phyloP scores from a whole-genome alignment of 2,888 invertebrate genomes.

The Andrena dorsata region DNA sequence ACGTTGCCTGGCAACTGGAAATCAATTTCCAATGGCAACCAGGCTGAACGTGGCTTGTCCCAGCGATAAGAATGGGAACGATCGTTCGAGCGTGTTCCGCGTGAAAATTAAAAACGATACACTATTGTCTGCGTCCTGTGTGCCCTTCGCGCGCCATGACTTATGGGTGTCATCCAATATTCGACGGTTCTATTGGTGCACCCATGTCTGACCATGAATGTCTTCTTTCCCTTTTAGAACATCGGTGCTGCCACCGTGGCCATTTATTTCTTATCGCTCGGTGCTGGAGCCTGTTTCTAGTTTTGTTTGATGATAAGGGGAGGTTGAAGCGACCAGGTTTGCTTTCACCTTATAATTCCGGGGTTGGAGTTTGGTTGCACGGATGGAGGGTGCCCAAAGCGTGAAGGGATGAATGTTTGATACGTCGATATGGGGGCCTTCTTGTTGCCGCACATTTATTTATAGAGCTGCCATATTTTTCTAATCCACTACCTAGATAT shows the following conservation, averaged over 20 bases:
- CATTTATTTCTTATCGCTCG: neutral
- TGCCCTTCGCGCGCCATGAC: constrained; percentile 12
- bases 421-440: constrained; percentile 15
- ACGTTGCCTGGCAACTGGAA: constrained; percentile 81
- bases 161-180: constrained; percentile 42
- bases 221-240: neutral
- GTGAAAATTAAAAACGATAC: constrained; percentile 42
- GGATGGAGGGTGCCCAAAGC: neutral
- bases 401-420: constrained; percentile 8
- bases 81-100: constrained; percentile 48
- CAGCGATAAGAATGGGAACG: constrained; percentile 60
- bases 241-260: neutral
- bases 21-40: constrained; percentile 79
- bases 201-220: neutral
- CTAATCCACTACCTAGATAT: too few relatives aligned
- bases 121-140: neutral
- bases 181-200: constrained; percentile 6
- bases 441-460: too few relatives aligned
- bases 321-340: neutral
- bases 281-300: neutral
- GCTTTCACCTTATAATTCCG: neutral
- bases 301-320: neutral
- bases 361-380: neutral
- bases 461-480: neutral
- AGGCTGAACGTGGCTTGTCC: constrained; percentile 45